These are phyloP conservation scores for Penaeus monodon DNA, from an alignment of 2,888 invertebrate species.

Conservation along the genomic window DNA sequence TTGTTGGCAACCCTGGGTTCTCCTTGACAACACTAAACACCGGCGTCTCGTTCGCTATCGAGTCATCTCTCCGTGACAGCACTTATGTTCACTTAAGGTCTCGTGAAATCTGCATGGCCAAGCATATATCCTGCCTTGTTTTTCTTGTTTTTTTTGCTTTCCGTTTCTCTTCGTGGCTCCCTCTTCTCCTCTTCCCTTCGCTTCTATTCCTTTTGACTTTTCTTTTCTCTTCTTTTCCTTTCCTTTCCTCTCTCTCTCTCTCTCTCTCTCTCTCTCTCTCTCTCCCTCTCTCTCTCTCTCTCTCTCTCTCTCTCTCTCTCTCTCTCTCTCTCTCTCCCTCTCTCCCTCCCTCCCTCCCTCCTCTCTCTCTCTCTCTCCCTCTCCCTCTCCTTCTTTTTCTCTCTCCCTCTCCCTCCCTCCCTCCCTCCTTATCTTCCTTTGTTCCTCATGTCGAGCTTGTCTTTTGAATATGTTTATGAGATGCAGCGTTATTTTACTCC, in stretches of 20 bases:
- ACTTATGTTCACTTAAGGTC: too few species aligned
- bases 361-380: neutral
- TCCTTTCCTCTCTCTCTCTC: neutral
- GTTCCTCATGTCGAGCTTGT: neutral
- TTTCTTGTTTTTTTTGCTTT: too few species aligned
- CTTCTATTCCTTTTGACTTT: too few species aligned
- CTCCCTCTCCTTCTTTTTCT: neutral
- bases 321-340: neutral
- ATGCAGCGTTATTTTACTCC: too few species aligned
- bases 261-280: neutral
- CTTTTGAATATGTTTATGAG: neutral
- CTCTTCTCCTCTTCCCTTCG: too few species aligned
- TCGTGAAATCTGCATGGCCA: too few species aligned
- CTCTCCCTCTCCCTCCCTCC: neutral
- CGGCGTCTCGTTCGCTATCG: too few species aligned
- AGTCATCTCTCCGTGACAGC: too few species aligned
- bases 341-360: neutral
- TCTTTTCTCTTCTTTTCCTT: neutral
- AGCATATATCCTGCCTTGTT: too few species aligned
- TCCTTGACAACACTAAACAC: too few species aligned
- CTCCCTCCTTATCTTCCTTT: neutral
- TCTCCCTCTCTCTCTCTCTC: constrained; percentile 8
- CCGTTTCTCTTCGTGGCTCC: too few species aligned
- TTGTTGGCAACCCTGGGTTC: too few species aligned
- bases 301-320: neutral